Base-by-base conservation (phyloP, 2,797 vertebrate genomes). In the Chaetodon trifasciatus region DNA sequence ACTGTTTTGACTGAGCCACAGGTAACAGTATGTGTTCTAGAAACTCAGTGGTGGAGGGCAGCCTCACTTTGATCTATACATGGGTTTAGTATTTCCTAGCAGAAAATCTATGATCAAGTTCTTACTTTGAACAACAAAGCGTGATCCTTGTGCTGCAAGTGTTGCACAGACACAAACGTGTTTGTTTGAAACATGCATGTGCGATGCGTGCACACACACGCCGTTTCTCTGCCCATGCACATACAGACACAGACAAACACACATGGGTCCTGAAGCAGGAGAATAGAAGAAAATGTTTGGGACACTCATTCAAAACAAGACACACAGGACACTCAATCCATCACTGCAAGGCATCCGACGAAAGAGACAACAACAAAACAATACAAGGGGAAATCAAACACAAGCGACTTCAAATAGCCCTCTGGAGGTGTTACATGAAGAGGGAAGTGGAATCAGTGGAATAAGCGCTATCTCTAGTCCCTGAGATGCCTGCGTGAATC, bases 111-210 rank as follows among this genome's bases (percentile, higher is more conserved):
- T 85, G 75, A 87, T 89, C 61, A 74, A 28, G 39, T 42, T 56
- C 50, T 76, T 75, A 60, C 88, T 90, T 83, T 84, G 82, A 90
- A 89, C 76, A 90, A 90, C 74, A 91, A 85, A 82, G 79, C 23
- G 65, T 53, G 35, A 82, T 72, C 65, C 53, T 60, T 57, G 46
- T 70, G 56, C 37, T 67, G 49, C 66, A 71, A 76, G 53, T 72
- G 66, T 84, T 86, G 67, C 63, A 24, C 23, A 44, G 37, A 47
- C 12, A 46, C 32, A 49, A 7, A 3, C 3, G 2, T 46, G 68
- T 70, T 73, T 44, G 46, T 40, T 55, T 58, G 23, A 47, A 75
- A 73, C 75, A 72, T 70, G 16, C 47, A 66, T 35, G 42, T 60
- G 39, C 32, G 28, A 52, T 28, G 21, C 28, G 15, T 19, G 8